Evolutionary conservation across 2,113 vertebrate genomes (phyloP).

Genomic region (Charadrius vociferus): DNA sequence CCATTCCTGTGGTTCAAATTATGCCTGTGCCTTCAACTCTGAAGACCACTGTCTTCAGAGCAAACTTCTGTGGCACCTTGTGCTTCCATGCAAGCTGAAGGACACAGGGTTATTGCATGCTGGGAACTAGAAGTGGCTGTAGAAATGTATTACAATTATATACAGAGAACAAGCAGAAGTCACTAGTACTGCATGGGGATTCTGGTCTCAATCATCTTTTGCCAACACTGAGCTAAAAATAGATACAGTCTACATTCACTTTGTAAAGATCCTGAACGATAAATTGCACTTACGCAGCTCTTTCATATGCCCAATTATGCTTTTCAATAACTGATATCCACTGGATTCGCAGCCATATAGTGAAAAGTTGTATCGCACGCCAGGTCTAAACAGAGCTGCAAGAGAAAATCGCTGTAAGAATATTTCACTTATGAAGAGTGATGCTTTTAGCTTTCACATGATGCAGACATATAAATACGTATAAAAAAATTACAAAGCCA

Average conservation of each 20-base stretch:
- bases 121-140: not conserved
- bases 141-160: not conserved
- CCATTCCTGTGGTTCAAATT: not conserved
- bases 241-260: not conserved
- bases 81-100: too few species aligned
- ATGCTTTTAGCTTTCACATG: not conserved
- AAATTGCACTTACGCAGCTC: constrained; percentile 67
- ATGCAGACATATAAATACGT: not conserved
- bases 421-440: not conserved
- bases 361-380: constrained; percentile 61
- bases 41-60: not conserved
- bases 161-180: not conserved
- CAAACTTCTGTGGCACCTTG: not conserved
- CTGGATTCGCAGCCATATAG: constrained; percentile 67
- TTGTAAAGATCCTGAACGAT: not conserved
- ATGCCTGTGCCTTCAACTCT: not conserved
- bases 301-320: constrained; percentile 60
- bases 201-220: not conserved
- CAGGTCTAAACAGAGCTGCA: constrained; percentile 63
- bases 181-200: not conserved
- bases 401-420: not conserved
- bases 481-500: not conserved
- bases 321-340: constrained; percentile 67
- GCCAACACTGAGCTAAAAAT: too few species aligned
- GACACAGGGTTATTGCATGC: not conserved